Evolutionary conservation across 2,797 vertebrate species (phyloP).

Genomic region (Gila robusta): DNA sequence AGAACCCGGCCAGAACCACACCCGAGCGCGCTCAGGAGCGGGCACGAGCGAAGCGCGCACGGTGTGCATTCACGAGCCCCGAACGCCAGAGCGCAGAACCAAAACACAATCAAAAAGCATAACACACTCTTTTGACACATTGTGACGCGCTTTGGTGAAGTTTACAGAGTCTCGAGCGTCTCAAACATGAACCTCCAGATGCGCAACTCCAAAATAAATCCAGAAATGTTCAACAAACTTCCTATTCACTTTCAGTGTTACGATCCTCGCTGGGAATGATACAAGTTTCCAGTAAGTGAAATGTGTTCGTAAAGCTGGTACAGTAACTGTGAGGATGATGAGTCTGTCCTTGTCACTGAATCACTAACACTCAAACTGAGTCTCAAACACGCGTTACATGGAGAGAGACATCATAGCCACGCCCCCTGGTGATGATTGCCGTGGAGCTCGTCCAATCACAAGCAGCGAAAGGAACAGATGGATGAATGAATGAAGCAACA

Average conservation of each 20-base stretch:
- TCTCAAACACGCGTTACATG: conserved; percentile 75
- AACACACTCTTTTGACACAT: conserved; percentile 59
- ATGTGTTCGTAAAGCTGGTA: neutral
- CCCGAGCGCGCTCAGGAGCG: conserved; percentile 63
- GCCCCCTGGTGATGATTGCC: conserved; percentile 78
- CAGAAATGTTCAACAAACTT: conserved; percentile 5
- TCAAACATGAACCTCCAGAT: neutral
- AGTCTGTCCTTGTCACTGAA: conserved; percentile 52
- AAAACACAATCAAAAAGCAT: conserved; percentile 71
- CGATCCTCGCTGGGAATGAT: neutral
- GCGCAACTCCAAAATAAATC: neutral
- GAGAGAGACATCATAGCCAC: conserved; percentile 74
- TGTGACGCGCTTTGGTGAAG: neutral
- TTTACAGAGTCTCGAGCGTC: neutral
- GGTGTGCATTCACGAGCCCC: conserved; percentile 75
- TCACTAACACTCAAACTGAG: conserved; percentile 72
- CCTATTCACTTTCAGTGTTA: neutral
- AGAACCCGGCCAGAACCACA: conserved; percentile 75
- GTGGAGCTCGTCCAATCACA: conserved; percentile 74
- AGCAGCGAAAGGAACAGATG: conserved; percentile 63
- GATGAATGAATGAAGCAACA: conserved; percentile 25
- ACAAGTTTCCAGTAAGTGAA: neutral
- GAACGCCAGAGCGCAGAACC: conserved; percentile 69
- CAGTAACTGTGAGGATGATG: neutral
- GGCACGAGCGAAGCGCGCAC: conserved; percentile 77